Base-by-base conservation (phyloP, 2,113 vertebrate genomes). In the Vicugna pacos region DNA sequence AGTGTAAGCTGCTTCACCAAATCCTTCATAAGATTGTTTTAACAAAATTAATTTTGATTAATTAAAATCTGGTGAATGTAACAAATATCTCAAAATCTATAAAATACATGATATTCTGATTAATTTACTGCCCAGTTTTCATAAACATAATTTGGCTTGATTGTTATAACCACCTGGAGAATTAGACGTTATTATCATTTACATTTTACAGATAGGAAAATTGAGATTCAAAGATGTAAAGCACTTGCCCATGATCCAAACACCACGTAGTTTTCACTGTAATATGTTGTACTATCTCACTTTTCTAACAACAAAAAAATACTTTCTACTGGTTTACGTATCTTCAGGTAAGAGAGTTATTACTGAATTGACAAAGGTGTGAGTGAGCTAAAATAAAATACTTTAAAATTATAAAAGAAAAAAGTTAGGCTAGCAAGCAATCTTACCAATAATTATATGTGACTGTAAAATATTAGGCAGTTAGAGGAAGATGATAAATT, bases 401-500 rank as follows among this genome's bases (percentile, higher is more conserved):
- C 9, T 70, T 64, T 75, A 58, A 75, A 75, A 83, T 56, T 96
- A 32, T 50, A 70, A 93, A 80, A 89, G 26, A 64, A 65, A 96
- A 28, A 62, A 84, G 6, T 65, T 69, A 86, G 75, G 26, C 13
- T 70, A 60, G 38, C 19, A 65, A 77, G 64, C 75, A 79, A 60
- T 80, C 64, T 93, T 76, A 70, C 58, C 48, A 42, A 93, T 38
- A 90, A 96, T 83, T 93, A 87, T 30, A 84, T 54, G 65, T 65
- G 35, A 89, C 30, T 92, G 16, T 75, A 92, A 89, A 93, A 46
- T 72, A 72, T 38, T 30, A 91, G 84, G 76, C 48, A 83, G 32
- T 93, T 86, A 93, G 60, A 92, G 56, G 67, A 94, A 96, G 81
- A 80, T 22, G 54, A 82, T 73, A 48, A 56, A 32, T 79, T 91